These are phyloP conservation scores for Cordilura impudica DNA, from an alignment of 2,888 invertebrate genomes.

Conservation along the genomic window DNA sequence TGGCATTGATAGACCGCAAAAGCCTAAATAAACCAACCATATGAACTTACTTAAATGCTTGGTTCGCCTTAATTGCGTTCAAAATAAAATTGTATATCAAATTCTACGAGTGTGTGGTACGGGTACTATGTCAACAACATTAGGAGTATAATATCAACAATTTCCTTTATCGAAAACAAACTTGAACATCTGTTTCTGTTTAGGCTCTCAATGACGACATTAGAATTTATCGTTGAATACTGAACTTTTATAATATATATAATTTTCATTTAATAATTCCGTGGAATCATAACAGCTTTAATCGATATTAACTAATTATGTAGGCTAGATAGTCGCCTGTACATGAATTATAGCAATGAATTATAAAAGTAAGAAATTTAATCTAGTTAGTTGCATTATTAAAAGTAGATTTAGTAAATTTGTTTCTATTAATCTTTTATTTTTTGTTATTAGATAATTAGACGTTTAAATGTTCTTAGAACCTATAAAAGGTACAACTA, in stretches of 20 bases:
- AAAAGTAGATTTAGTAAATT: no score
- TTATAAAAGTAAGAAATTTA: no score
- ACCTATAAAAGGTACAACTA: no score
- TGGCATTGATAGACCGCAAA: background rate
- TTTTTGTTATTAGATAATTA: no score
- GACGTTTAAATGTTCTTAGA: no score
- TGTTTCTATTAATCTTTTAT: no score
- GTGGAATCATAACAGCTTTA: background rate
- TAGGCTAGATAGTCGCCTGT: no score
- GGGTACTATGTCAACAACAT: conserved; percentile 19
- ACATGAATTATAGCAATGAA: no score
- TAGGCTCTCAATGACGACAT: conserved; percentile 30
- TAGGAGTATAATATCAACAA: conserved; percentile 1
- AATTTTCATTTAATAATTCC: conserved; percentile 3
- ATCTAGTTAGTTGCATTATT: no score
- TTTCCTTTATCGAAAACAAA: conserved; percentile 43
- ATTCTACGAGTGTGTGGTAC: no score
- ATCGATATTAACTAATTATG: no score
- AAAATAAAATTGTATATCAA: background rate
- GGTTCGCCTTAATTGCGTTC: background rate
- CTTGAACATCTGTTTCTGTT: conserved; percentile 52
- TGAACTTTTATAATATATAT: conserved; percentile 10
- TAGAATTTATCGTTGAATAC: conserved; percentile 23
- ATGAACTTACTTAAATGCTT: background rate
- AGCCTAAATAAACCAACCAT: background rate